These are phyloP conservation scores for Diuraphis noxia DNA, from an alignment of 1,140 invertebrate species.

Conservation along the genomic window DNA sequence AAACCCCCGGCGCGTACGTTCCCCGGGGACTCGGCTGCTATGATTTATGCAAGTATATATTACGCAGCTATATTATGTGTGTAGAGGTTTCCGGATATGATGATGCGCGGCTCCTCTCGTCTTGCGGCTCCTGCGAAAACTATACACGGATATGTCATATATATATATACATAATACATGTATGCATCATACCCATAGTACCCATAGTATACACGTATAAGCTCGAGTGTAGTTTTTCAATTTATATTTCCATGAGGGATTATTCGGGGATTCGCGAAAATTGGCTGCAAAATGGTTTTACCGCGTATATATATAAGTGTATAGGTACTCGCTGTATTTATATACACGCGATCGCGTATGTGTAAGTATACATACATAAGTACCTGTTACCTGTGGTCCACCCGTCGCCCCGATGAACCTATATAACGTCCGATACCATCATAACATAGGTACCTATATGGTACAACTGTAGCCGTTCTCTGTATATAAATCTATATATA, in stretches of 20 bases:
- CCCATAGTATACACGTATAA: too few species aligned
- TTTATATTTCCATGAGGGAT: conserved; percentile 32
- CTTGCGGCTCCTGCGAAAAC: neutral
- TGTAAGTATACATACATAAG: neutral
- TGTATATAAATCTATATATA: neutral
- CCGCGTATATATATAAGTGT: neutral
- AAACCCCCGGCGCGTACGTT: neutral
- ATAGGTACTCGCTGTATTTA: neutral
- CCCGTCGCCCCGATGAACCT: neutral
- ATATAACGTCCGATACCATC: neutral
- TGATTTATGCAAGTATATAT: conserved; percentile 52
- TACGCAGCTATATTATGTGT: neutral
- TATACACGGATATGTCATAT: neutral
- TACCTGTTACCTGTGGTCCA: neutral
- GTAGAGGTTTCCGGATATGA: conserved; percentile 26
- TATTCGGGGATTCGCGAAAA: neutral
- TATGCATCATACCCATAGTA: neutral
- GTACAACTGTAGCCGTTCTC: neutral
- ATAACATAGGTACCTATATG: too few species aligned
- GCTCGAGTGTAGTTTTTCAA: neutral
- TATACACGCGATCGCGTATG: neutral
- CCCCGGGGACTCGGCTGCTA: conserved; percentile 36
- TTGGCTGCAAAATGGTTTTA: conserved; percentile 19
- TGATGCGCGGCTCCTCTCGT: neutral
- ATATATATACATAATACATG: neutral